Evolutionary conservation across 2,888 invertebrate genomes (phyloP), one percentile per base, ranked within the genome.

Genomic region (Caenorhabditis afra): DNA sequence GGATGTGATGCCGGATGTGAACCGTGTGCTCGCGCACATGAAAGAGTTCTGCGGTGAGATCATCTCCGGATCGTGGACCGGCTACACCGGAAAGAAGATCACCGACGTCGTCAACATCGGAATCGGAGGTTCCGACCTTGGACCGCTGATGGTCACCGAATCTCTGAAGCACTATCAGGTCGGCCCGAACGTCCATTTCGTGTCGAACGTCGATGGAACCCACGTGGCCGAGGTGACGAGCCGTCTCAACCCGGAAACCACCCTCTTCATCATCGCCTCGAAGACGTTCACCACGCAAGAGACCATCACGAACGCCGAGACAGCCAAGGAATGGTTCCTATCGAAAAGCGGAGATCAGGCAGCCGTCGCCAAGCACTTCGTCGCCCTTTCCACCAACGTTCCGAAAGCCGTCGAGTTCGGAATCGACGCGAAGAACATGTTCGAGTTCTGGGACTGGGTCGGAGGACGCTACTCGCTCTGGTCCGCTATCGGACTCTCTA

Each of bases 361-460:
- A 1, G 84, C 84, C 10, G 97, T 99, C 10, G 96, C 97, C 16
- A 96, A 95, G 91, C 99, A 99, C 91, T 99, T 99, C 91, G 97
- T 98, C 3, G 99, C 99, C 11, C 91, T 99, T 14, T 98, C 98
- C 3, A 99, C 99, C 0, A 99, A 99, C 91, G 94, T 92, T 39
- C 86, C 94, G 83, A 96, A 97, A 91, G 98, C 97, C n/a, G 94
- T 94, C 22, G 96, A 95, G 41, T 99, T 99, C 92, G 99, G 99
- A 16, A 99, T 99, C 88, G 95, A 97, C 91, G 93, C 95, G 83
- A 94, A 94, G 85, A 99, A 99, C 91, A 98, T 99, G 97, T 99
- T 99, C 92, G 97, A 95, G 22, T 99, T 99, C 92, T 99, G 99
- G 98, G 99, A 99, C 92, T 99, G 98, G 97, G 99, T 99, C 52